A percentile compares a stretch with the other conserved stretches of the same genome.
Evolutionary conservation across 1,140 invertebrate genomes (phyloP).

Genomic region (Hyles euphorbiae): DNA sequence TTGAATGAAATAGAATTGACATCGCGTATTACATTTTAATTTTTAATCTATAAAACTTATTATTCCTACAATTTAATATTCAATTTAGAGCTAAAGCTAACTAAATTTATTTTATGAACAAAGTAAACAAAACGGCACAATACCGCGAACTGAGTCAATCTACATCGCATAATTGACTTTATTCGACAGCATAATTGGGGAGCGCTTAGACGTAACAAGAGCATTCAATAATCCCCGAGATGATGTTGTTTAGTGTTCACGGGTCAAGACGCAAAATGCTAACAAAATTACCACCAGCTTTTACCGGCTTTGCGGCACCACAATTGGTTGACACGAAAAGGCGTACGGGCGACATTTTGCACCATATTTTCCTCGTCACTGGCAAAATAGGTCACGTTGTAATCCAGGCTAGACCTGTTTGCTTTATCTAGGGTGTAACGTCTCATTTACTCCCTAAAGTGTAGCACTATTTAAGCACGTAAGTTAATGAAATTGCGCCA

Average conservation of each 20-base stretch:
- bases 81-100: no score
- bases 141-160: neutral
- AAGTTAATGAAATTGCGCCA: no score
- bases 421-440: conserved; percentile 17
- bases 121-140: neutral
- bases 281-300: conserved; percentile 21
- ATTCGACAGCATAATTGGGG: neutral
- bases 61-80: no score
- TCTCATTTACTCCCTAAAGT: conserved; percentile 15
- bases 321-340: conserved; percentile 31
- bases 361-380: conserved; percentile 26
- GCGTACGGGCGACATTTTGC: conserved; percentile 26
- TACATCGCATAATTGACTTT: neutral
- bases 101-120: no score
- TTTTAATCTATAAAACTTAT: no score
- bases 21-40: no score
- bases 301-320: conserved; percentile 16
- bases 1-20: no score
- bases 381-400: conserved; percentile 31
- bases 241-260: conserved; percentile 12
- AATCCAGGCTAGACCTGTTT: conserved; percentile 23
- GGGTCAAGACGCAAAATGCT: conserved; percentile 20
- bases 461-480: no score
- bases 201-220: neutral
- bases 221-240: neutral